phyloP scores from a whole-genome alignment of 2,888 invertebrate species.

The Hymenopus coronatus region DNA sequence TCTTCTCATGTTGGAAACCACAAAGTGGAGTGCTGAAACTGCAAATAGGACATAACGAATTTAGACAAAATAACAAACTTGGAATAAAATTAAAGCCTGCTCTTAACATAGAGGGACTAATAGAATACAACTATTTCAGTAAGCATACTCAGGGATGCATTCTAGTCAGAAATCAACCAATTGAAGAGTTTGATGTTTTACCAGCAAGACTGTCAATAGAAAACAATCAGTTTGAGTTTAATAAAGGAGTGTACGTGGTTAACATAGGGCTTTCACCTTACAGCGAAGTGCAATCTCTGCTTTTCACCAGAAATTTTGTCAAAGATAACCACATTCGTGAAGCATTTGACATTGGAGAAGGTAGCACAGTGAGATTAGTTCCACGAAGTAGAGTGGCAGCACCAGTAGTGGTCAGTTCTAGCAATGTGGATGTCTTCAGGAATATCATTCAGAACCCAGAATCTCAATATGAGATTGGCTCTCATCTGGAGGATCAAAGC shows the following conservation, averaged over 20 bases:
- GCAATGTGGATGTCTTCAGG: slow-evolving; percentile 82
- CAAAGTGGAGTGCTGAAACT: slow-evolving; percentile 55
- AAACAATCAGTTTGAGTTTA: slow-evolving; percentile 87
- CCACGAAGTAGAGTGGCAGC: slow-evolving; percentile 92
- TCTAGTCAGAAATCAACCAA: slow-evolving; percentile 74
- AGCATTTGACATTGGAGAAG: slow-evolving; percentile 70
- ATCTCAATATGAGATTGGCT: slow-evolving; percentile 91
- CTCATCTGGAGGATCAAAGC: slow-evolving; percentile 92
- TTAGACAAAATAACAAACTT: slow-evolving; percentile 71
- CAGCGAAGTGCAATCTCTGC: slow-evolving; percentile 72
- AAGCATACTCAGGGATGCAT: slow-evolving; percentile 80
- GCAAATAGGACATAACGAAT: slow-evolving; percentile 83
- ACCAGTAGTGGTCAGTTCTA: slow-evolving; percentile 79
- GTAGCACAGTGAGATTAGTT: slow-evolving; percentile 67
- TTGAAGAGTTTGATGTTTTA: slow-evolving; percentile 76
- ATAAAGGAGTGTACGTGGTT: slow-evolving; percentile 80
- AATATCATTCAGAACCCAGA: slow-evolving; percentile 90
- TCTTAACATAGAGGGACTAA: slow-evolving; percentile 69
- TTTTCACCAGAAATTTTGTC: slow-evolving; percentile 86
- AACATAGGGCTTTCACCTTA: slow-evolving; percentile 86
- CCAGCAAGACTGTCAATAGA: slow-evolving; percentile 70
- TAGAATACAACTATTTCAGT: slow-evolving; percentile 87
- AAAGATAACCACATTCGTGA: slow-evolving; percentile 82
- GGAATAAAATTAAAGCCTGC: slow-evolving; percentile 78
- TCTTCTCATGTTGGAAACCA: slow-evolving; percentile 78